Conservation (phyloP, 2,888 invertebrate genomes). For the Mythimna ferrago region DNA sequence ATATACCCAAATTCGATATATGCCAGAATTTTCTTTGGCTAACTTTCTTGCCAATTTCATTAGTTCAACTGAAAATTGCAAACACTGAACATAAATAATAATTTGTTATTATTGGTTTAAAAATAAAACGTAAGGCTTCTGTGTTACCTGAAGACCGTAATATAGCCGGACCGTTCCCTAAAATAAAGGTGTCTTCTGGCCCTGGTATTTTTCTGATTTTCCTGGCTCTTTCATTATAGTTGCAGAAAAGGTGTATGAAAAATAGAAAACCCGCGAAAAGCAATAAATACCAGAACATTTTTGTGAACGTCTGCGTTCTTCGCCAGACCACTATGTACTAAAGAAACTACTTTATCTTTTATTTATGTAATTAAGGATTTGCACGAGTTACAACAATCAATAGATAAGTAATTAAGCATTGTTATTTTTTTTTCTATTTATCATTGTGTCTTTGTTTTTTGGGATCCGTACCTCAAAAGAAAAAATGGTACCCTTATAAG, state of each 20-base stretch:
- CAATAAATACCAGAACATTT: conserved; percentile 67
- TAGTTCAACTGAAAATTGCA: conserved; percentile 67
- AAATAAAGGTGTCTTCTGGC: conserved; percentile 66
- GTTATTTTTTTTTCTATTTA: neutral
- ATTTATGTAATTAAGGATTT: neutral
- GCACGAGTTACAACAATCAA: neutral
- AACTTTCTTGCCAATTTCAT: conserved; percentile 70
- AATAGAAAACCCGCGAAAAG: conserved; percentile 60
- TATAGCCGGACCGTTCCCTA: conserved; percentile 69
- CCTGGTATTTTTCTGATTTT: conserved; percentile 73
- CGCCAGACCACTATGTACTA: conserved; percentile 17
- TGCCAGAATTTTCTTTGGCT: conserved; percentile 69
- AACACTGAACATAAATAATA: neutral
- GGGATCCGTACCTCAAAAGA: too few species aligned
- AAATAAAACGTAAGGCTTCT: neutral
- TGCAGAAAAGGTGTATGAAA: conserved; percentile 68
- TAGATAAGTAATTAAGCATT: conserved; percentile 12
- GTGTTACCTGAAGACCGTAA: conserved; percentile 68
- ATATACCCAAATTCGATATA: conserved; percentile 74
- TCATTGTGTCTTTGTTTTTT: neutral
- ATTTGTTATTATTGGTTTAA: neutral
- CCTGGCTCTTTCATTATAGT: conserved; percentile 71
- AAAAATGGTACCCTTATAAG: too few species aligned
- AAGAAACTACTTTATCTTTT: conserved; percentile 18
- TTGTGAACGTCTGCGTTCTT: conserved; percentile 29